A percentile compares a stretch with the other conserved stretches of the same genome.
These are phyloP conservation scores for Lytechinus variegatus DNA, from an alignment of 35 echinoderm and acorn worm genomes.

Conservation along the genomic window DNA sequence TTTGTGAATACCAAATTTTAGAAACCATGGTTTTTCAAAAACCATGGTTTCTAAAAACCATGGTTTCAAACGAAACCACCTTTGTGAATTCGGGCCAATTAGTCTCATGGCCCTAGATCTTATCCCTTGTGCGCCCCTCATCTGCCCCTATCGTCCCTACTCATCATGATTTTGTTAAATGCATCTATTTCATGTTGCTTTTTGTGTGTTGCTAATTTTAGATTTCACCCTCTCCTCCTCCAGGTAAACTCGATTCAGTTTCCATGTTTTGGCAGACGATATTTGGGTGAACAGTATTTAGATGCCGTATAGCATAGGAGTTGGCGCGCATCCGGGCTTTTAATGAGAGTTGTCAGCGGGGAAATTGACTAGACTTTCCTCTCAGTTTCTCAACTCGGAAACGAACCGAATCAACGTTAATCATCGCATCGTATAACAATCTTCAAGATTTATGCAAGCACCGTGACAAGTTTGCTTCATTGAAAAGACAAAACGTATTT, in stretches of 20 bases:
- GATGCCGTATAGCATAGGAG: neutral
- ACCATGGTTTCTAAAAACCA: too few relatives aligned
- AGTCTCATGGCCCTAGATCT: too few relatives aligned
- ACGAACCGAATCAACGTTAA: neutral
- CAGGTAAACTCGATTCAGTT: neutral
- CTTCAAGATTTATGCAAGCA: neutral
- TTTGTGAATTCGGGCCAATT: too few relatives aligned
- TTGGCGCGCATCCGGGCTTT: neutral
- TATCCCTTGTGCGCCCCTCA: too few relatives aligned
- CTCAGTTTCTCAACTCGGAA: neutral
- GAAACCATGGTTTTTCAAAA: too few relatives aligned
- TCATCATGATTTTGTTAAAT: neutral
- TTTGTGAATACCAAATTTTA: too few relatives aligned
- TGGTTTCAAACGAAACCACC: too few relatives aligned
- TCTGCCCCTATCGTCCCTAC: too few relatives aligned
- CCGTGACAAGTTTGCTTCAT: neutral
- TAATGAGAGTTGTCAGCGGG: neutral
- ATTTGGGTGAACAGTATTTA: neutral
- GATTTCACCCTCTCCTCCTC: neutral
- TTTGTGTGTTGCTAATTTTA: neutral
- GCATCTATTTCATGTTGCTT: neutral
- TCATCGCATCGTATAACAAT: neutral
- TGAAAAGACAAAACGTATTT: neutral
- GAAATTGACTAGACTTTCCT: conserved; percentile 3
- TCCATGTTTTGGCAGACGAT: neutral